Evolutionary conservation across 1,140 invertebrate species (phyloP), one percentile per base, ranked within the genome.

Genomic region (Pectinophora gossypiella): DNA sequence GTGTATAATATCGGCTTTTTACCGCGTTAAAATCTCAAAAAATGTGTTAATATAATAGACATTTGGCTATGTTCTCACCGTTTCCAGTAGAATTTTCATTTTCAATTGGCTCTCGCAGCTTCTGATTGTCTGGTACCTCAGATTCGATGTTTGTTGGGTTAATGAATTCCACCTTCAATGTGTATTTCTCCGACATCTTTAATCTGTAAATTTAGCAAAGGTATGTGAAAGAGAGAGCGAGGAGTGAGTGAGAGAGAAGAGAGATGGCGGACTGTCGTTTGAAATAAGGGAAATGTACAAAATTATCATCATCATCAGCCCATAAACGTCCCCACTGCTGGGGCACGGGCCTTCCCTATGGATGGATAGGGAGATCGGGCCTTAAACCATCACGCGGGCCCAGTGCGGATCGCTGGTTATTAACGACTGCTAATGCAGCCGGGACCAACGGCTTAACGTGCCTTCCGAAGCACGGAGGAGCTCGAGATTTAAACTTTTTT

Each of bases 61-160:
- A 20, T 49, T 38, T 19, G n/a, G 15, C 20, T 21, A 38, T n/a
- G 19, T 49, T 38, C 40, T 18, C 38, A 19, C 6, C 48, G 16
- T 57, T 50, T 51, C 44, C 21, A 0, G 19, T 46, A 7, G 13
- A 6, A 19, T 1, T 12, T 16, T 48, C 48, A 19, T n/a, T 32
- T 6, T 40, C 38, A 15, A 10, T 40, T 21, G 46, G 23, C 19
- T 57, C 64, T 64, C 76, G 27, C 2, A 77, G 19, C n/a, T 63
- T 42, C 53, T 79, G 73, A 1, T 64, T 51, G 13, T 63, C 54
- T 65, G 74, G 72, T 61, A 78, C 72, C 21, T 67, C 56, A 0
- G 65, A 64, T 53, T 76, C 59, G 10, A 79, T 67, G 13, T 62
- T 64, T 7, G 42, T 19, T 12, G 60, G 60, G 12, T 19, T 38